A percentile compares a stretch with the other conserved stretches of the same genome.
phyloP scores from a whole-genome alignment of 2,797 vertebrate genomes.

The Todus mexicanus region DNA sequence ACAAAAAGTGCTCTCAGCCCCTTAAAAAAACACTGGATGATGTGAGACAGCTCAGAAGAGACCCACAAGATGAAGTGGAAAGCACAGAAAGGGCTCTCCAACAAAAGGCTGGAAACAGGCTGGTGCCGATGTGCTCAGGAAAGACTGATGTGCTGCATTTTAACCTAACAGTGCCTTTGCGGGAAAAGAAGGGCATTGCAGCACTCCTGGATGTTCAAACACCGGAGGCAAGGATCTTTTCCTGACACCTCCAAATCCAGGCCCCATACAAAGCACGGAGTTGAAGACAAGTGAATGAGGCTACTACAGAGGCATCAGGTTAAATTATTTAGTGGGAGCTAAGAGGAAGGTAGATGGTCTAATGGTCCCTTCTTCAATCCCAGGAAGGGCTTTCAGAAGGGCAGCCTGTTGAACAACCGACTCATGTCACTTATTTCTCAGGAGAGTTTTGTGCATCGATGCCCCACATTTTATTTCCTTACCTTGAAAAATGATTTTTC shows the following conservation, averaged over 20 bases:
- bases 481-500: not conserved
- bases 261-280: fast-evolving
- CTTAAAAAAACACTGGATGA: not conserved
- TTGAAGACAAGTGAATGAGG: not conserved
- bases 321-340: not conserved
- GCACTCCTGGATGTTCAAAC: not conserved
- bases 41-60: not conserved
- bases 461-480: not conserved
- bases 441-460: not conserved
- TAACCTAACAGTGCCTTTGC: not conserved
- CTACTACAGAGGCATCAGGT: not conserved
- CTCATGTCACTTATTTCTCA: not conserved
- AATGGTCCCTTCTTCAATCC: not conserved
- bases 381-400: not conserved
- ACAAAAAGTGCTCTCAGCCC: not conserved
- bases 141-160: not conserved
- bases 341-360: not conserved
- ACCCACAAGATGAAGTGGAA: not conserved
- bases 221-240: not conserved
- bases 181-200: not conserved
- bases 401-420: fast-evolving
- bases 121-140: fast-evolving
- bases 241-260: not conserved
- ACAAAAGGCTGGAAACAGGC: not conserved
- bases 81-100: not conserved